These are phyloP conservation scores for Panagrolaimus sp. DNA, from an alignment of 1,140 invertebrate species.

Conservation along the genomic window DNA sequence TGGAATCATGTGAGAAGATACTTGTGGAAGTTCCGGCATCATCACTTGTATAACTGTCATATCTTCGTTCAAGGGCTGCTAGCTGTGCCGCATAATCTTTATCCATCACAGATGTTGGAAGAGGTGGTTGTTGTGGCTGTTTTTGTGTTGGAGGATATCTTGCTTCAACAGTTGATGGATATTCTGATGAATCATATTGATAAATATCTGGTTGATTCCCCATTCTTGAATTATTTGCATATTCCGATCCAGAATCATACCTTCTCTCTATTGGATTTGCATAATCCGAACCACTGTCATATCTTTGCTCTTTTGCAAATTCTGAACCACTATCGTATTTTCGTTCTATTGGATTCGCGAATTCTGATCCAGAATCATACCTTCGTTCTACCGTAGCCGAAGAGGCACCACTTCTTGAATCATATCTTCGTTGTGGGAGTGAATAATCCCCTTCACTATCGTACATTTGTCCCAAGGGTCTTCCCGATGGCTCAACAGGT, in stretches of 20 bases:
- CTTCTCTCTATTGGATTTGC: too few species aligned
- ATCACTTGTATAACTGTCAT: slow-evolving; percentile 6
- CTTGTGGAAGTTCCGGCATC: slow-evolving; percentile 26
- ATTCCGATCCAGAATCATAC: too few species aligned
- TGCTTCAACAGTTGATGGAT: slow-evolving; percentile 11
- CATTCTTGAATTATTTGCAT: not conserved
- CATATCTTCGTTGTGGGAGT: not conserved
- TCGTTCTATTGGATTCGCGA: too few species aligned
- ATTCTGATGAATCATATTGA: slow-evolving; percentile 1
- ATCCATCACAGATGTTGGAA: too few species aligned
- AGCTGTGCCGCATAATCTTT: not conserved
- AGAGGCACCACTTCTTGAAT: too few species aligned
- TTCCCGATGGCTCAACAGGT: not conserved
- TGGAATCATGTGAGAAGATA: slow-evolving; percentile 28
- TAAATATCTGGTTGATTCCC: not conserved
- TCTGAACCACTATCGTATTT: too few species aligned
- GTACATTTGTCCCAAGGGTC: not conserved
- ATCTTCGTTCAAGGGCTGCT: not conserved
- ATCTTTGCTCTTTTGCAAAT: too few species aligned
- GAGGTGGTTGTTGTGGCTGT: not conserved
- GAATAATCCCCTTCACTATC: slow-evolving; percentile 1
- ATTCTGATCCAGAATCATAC: too few species aligned
- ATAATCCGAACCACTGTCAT: too few species aligned
- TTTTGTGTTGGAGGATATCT: not conserved
- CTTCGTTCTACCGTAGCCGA: too few species aligned